These are phyloP conservation scores for Orthonyx spaldingii DNA, from an alignment of 2,113 vertebrate species.

Conservation along the genomic window DNA sequence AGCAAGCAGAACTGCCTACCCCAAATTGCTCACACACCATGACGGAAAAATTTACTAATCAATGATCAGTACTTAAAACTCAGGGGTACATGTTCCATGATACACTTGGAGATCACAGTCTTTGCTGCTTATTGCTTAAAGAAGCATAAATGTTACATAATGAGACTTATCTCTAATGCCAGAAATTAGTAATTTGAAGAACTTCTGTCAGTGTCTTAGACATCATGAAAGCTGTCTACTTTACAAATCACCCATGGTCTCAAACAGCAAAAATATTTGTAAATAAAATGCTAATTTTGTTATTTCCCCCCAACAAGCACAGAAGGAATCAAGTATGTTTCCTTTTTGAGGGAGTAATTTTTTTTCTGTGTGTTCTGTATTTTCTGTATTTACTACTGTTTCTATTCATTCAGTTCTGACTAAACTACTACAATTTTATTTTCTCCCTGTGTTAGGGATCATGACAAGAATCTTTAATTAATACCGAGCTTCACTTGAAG, in stretches of 20 bases:
- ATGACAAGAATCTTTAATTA: neutral
- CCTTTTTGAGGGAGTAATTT: neutral
- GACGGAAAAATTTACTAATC: neutral
- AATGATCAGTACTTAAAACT: neutral
- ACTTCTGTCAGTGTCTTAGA: neutral
- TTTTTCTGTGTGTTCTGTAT: neutral
- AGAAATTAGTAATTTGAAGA: neutral
- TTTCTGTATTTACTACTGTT: neutral
- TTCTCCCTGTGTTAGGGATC: neutral
- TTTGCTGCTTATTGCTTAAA: neutral
- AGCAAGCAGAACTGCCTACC: neutral
- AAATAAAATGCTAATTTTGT: neutral
- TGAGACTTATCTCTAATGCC: neutral
- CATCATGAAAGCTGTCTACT: neutral
- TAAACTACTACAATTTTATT: neutral
- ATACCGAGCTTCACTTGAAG: neutral
- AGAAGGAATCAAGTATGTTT: neutral
- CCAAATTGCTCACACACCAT: neutral
- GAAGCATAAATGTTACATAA: neutral
- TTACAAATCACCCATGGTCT: neutral
- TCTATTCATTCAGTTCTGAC: neutral
- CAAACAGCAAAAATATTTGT: neutral
- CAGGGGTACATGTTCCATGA: fast-evolving
- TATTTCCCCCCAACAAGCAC: neutral
- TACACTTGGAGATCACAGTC: neutral